These are phyloP conservation scores for Andricus curvator DNA, from an alignment of 2,888 invertebrate species.

Conservation along the genomic window DNA sequence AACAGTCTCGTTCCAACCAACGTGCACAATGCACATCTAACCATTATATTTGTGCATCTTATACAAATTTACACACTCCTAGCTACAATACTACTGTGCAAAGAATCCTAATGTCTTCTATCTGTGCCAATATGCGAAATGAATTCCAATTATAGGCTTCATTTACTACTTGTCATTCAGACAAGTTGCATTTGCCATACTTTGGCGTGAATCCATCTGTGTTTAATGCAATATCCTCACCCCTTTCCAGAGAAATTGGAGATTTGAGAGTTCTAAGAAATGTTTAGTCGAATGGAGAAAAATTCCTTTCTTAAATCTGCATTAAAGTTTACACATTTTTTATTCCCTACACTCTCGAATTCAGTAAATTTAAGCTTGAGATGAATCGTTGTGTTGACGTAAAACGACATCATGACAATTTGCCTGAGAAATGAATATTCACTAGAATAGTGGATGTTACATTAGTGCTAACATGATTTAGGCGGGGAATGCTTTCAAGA, in stretches of 20 bases:
- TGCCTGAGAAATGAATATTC: conserved; percentile 21
- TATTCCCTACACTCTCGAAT: not conserved
- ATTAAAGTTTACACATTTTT: not conserved
- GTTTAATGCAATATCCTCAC: conserved; percentile 10
- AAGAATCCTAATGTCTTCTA: conserved; percentile 48
- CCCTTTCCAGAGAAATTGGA: not conserved
- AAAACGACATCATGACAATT: conserved; percentile 13
- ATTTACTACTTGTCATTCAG: conserved; percentile 65
- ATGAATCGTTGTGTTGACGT: conserved; percentile 2
- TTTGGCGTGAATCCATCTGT: conserved; percentile 64
- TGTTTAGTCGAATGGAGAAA: conserved; percentile 4
- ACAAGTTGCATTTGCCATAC: conserved; percentile 43
- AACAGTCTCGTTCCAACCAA: not conserved
- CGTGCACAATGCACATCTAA: not conserved
- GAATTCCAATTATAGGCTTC: conserved; percentile 50
- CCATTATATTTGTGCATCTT: conserved; percentile 26
- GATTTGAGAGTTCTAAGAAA: conserved; percentile 5
- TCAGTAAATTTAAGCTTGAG: not conserved
- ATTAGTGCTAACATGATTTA: conserved; percentile 12
- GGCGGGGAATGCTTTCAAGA: conserved; percentile 23
- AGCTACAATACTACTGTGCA: not conserved
- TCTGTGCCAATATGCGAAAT: conserved; percentile 67
- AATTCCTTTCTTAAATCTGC: not conserved
- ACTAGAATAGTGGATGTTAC: conserved; percentile 8
- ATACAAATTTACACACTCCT: not conserved